A percentile compares a stretch with the other conserved stretches of the same genome.
Evolutionary conservation across 1,140 invertebrate genomes (phyloP).

Genomic region (Calephelis nemesis): DNA sequence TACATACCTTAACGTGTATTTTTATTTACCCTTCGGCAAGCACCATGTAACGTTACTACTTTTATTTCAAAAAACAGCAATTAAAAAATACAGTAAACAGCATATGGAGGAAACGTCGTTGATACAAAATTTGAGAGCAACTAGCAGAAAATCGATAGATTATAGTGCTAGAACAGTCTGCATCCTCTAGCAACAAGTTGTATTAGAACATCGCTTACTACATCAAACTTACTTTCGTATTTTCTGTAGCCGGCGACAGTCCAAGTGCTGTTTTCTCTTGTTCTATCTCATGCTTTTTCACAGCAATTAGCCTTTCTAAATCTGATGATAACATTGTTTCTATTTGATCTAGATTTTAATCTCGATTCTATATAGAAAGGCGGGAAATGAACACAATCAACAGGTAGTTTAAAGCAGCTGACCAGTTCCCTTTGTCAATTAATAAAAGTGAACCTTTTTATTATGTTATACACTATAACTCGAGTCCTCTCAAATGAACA

Average conservation of each 20-base stretch:
- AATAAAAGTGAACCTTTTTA: too few relatives aligned
- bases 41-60: too few relatives aligned
- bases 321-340: constrained; percentile 67
- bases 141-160: constrained; percentile 41
- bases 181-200: constrained; percentile 39
- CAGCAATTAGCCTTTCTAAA: constrained; percentile 70
- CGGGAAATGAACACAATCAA: constrained; percentile 39
- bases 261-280: constrained; percentile 63
- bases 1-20: too few relatives aligned
- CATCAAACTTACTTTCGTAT: constrained; percentile 39
- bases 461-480: too few relatives aligned
- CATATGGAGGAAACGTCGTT: not conserved
- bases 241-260: constrained; percentile 34
- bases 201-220: constrained; percentile 24
- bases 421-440: too few relatives aligned
- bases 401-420: not conserved
- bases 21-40: too few relatives aligned
- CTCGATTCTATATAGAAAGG: constrained; percentile 26
- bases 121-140: not conserved
- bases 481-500: too few relatives aligned
- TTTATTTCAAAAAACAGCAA: too few relatives aligned
- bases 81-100: not conserved
- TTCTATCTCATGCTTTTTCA: constrained; percentile 67
- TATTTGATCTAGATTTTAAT: constrained; percentile 31
- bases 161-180: constrained; percentile 4